These are phyloP conservation scores for Sciurus carolinensis DNA, from an alignment of 2,797 vertebrate genomes.

Conservation along the genomic window DNA sequence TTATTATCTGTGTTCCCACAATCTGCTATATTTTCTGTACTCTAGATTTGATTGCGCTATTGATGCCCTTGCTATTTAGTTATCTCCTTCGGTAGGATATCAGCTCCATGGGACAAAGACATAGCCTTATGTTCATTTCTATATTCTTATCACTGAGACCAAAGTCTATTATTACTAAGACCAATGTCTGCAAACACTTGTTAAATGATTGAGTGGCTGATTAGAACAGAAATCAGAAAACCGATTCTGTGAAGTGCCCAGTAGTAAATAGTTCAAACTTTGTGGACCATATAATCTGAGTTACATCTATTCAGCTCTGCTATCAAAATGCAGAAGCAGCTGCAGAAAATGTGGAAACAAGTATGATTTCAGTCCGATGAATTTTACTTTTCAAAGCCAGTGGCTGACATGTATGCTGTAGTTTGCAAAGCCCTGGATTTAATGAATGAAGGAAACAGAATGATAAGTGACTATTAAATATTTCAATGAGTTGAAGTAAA, in stretches of 20 bases:
- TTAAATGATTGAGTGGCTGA: background rate
- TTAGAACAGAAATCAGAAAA: conserved; percentile 6
- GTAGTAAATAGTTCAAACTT: conserved; percentile 35
- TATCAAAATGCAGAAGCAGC: background rate
- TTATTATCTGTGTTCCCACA: background rate
- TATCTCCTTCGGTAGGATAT: background rate
- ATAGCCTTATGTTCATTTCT: background rate
- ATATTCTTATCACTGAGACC: conserved; percentile 9
- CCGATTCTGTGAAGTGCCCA: background rate
- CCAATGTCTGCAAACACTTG: background rate
- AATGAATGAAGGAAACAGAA: conserved; percentile 26
- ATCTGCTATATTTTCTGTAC: background rate
- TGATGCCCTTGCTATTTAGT: background rate
- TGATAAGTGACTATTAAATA: conserved; percentile 4
- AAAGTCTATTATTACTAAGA: background rate
- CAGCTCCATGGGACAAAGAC: background rate
- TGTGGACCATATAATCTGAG: background rate
- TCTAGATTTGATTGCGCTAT: background rate
- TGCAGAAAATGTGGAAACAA: background rate
- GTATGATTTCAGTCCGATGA: conserved; percentile 2
- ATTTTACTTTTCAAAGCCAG: conserved; percentile 29
- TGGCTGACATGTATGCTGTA: background rate
- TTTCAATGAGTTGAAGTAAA: conserved; percentile 42
- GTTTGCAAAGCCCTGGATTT: conserved; percentile 31
- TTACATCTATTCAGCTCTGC: background rate